Conservation (phyloP, 2,113 vertebrate genomes). For the Sterrhoptilus dennistouni region DNA sequence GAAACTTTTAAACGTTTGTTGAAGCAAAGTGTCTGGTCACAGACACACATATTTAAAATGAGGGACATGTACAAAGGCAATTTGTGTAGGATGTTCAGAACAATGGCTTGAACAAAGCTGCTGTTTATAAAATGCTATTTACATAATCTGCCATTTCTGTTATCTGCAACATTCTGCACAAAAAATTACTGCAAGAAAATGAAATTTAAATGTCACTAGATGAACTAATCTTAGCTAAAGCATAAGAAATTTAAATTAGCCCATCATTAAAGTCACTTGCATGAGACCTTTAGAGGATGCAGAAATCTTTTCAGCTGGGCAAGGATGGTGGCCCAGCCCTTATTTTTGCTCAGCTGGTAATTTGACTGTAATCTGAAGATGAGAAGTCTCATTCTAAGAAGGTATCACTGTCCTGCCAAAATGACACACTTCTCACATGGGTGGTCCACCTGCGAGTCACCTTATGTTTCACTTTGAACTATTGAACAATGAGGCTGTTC, state of each 20-base stretch:
- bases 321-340: neutral
- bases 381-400: neutral
- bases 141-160: constrained; percentile 62
- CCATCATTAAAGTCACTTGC: constrained; percentile 17
- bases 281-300: neutral
- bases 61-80: neutral
- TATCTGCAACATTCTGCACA: constrained; percentile 44
- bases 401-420: neutral
- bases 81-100: constrained; percentile 14
- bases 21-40: neutral
- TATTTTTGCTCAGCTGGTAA: neutral
- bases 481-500: neutral
- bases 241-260: constrained; percentile 54
- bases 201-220: constrained; percentile 61
- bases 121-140: constrained; percentile 53
- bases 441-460: neutral
- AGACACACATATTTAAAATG: constrained; percentile 17
- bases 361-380: neutral
- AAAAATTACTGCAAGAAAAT: constrained; percentile 22
- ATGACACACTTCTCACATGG: neutral
- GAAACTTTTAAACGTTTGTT: neutral
- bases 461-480: neutral
- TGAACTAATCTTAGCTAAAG: constrained; percentile 49
- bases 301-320: constrained; percentile 11
- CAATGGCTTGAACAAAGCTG: constrained; percentile 1